Conservation (phyloP, 2,888 invertebrate species). For the Neoscelio sp. region DNA sequence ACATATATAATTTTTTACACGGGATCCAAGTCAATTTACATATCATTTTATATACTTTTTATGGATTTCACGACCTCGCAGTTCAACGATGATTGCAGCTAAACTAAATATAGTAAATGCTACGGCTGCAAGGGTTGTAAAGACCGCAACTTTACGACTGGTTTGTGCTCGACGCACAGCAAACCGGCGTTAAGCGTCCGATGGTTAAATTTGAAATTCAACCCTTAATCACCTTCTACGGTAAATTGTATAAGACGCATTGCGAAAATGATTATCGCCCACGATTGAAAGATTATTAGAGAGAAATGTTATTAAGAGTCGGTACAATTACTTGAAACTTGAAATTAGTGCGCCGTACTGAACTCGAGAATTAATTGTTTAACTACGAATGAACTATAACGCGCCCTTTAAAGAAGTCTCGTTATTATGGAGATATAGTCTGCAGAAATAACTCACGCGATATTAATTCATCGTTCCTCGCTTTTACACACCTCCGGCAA, state of each 20-base stretch:
- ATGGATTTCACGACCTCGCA: conserved; percentile 24
- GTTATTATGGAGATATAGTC: conserved; percentile 70
- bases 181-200: conserved; percentile 48
- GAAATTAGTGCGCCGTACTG: conserved; percentile 73
- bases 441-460: conserved; percentile 47
- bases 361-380: conserved; percentile 79
- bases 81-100: conserved; percentile 37
- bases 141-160: conserved; percentile 67
- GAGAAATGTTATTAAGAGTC: conserved; percentile 37
- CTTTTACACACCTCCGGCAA: conserved; percentile 48
- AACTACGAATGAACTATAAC: conserved; percentile 70
- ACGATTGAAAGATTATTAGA: conserved; percentile 41
- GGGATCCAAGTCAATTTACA: too few species aligned
- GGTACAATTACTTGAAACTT: conserved; percentile 72
- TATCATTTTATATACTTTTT: too few species aligned
- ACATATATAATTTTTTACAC: too few species aligned
- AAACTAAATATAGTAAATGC: conserved; percentile 43
- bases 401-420: conserved; percentile 71
- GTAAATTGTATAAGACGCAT: conserved; percentile 36
- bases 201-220: conserved; percentile 51
- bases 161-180: conserved; percentile 47
- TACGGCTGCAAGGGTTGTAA: conserved; percentile 68
- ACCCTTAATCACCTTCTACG: conserved; percentile 39
- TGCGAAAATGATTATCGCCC: conserved; percentile 46
- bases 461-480: conserved; percentile 56